A percentile compares a stretch with the other conserved stretches of the same genome.
Evolutionary conservation across 2,888 invertebrate species (phyloP).

Genomic region (Himalopsyche anomala): DNA sequence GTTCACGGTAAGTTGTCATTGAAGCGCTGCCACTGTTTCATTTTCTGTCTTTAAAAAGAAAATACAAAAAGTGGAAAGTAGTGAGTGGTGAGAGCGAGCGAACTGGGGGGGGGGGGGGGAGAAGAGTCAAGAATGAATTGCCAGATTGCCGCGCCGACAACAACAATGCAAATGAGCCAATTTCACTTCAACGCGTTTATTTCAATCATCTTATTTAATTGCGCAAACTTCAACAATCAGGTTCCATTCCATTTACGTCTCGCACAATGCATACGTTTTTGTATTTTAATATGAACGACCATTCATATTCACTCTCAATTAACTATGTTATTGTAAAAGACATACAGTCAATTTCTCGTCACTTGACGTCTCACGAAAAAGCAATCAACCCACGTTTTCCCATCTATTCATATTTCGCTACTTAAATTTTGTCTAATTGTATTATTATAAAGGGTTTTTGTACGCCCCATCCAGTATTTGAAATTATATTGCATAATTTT

Average conservation of each 20-base stretch:
- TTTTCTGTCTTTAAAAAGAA: conserved; percentile 20
- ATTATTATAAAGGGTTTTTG: no score
- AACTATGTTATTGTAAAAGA: no score
- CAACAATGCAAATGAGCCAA: conserved; percentile 43
- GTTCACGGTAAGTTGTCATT: conserved; percentile 41
- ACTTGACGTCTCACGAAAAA: no score
- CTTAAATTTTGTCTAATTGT: no score
- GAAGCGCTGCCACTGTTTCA: conserved; percentile 32
- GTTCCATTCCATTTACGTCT: background rate
- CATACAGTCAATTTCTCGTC: no score
- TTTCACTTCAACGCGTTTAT: conserved; percentile 38
- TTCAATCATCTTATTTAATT: conserved; percentile 42
- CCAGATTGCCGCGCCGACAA: conserved; percentile 38
- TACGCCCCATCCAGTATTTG: no score
- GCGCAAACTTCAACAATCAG: conserved; percentile 35
- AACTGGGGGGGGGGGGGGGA: background rate
- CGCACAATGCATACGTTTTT: background rate
- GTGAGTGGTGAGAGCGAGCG: background rate
- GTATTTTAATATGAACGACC: background rate
- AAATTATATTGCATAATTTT: no score
- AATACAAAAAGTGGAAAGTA: conserved; percentile 1
- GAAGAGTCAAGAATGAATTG: conserved; percentile 18
- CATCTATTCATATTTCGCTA: no score
- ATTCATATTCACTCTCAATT: background rate
- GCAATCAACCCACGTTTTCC: no score